Evolutionary conservation across 2,113 vertebrate species (phyloP), one percentile per base, ranked within the genome.

Genomic region (Myotis lucifugus): DNA sequence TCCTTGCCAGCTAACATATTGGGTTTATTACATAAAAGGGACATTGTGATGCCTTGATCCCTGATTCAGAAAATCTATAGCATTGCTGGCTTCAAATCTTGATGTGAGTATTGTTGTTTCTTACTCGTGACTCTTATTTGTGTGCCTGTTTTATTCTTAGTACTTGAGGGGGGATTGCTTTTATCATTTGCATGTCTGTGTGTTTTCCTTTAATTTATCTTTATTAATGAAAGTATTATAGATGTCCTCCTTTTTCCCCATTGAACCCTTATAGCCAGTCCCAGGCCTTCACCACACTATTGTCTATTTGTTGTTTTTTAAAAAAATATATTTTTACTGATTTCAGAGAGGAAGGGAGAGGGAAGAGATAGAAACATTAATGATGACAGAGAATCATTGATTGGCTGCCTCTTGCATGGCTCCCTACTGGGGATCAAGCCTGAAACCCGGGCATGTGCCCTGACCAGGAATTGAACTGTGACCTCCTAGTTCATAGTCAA

Each of bases 21-120:
- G 88, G 15, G 79, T 95, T 96, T 97, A 87, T 96, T 89, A 69
- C 72, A 83, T 94, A 42, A 88, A 88, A 82, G 50, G 46, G 70
- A 77, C 59, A 59, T 25, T 29, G 42, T 84, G 61, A 56, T 86
- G 54, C 5, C 25, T 69, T 87, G 85, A 95, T 96, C 61, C 70
- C 69, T 37, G 23, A 90, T 85, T 93, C 72, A 21, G 48, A 96
- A 48, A 76, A 69, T 76, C 67, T 27, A 82, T 56, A 94, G 6
- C 18, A 56, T 67, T 67, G 2, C 48, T 10, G 73, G 18, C 46
- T 67, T 96, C 37, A 50, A 10, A 61, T 84, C 17, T 70, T 74
- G 37, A 29, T 59, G 8, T 46, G 18, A 27, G 21, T 64, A 37
- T 64, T 81, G 18, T 59, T 87, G 77, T 59, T 91, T 14, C 14